phyloP scores from a whole-genome alignment of 2,113 vertebrate species.

The Microtus montanus region DNA sequence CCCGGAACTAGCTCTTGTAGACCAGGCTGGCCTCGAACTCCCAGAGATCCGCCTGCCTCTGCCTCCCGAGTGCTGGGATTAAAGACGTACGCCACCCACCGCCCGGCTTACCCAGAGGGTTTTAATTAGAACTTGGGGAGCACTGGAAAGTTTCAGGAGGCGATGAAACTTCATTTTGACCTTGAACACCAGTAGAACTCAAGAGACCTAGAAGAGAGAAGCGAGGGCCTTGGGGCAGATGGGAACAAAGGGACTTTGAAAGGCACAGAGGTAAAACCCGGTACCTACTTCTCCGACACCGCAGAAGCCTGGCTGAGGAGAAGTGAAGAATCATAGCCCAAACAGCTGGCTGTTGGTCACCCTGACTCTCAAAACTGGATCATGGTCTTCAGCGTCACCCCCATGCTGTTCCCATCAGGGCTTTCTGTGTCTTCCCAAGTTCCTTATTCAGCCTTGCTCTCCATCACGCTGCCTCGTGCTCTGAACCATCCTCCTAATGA shows the following conservation, averaged over 20 bases:
- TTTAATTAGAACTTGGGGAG: not conserved
- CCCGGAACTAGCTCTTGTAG: no score
- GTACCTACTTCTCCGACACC: not conserved
- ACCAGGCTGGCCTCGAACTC: no score
- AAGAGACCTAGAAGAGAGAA: not conserved
- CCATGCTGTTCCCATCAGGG: not conserved
- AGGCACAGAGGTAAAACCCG: not conserved
- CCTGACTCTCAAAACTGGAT: conserved; percentile 6
- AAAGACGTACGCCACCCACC: no score
- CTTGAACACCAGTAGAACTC: conserved; percentile 15
- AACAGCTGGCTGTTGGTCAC: not conserved
- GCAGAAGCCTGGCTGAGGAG: not conserved
- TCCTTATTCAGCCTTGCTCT: conserved; percentile 49
- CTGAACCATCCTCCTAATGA: conserved; percentile 74
- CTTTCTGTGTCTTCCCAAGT: conserved; percentile 63
- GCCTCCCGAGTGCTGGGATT: no score
- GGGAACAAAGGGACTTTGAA: not conserved
- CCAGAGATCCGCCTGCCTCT: no score
- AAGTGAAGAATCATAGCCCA: not conserved
- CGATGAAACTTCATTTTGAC: not conserved
- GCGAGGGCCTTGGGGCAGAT: no score
- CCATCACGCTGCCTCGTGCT: conserved; percentile 55
- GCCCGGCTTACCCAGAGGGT: not conserved
- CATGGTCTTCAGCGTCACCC: not conserved
- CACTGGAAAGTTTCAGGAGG: not conserved